Evolutionary conservation across 2,113 vertebrate species (phyloP).

Genomic region (Bombycilla garrulus): DNA sequence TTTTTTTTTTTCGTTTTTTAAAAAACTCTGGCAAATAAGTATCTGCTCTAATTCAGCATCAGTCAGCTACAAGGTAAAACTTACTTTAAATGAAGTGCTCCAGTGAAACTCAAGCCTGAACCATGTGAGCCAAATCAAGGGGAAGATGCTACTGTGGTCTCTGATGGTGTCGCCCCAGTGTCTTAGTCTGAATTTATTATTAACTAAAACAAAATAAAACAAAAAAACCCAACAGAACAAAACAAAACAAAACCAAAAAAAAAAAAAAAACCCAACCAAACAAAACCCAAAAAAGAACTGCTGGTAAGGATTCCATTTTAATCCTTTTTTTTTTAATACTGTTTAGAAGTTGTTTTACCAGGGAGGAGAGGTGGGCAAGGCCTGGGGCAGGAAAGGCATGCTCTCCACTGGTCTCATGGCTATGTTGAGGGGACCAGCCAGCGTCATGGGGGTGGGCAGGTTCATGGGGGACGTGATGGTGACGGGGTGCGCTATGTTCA

Average conservation of each 20-base stretch:
- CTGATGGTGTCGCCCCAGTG: conserved; percentile 71
- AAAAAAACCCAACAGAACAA: conserved; percentile 1
- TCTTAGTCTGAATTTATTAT: conserved; percentile 68
- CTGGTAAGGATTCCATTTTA: conserved; percentile 80
- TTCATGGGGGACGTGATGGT: conserved; percentile 94
- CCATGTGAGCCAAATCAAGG: conserved; percentile 72
- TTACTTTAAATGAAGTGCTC: conserved; percentile 71
- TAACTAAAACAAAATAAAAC: conserved; percentile 43
- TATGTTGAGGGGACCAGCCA: conserved; percentile 94
- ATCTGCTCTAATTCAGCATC: conserved; percentile 70
- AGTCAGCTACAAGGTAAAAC: conserved; percentile 72
- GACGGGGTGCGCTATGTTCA: conserved; percentile 96
- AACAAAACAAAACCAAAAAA: conserved; percentile 37
- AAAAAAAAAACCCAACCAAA: conserved; percentile 51
- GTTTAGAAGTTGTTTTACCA: conserved; percentile 86
- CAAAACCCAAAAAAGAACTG: conserved; percentile 73
- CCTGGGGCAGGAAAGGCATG: conserved; percentile 98
- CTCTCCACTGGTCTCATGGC: conserved; percentile 96
- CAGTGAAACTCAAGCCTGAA: conserved; percentile 76
- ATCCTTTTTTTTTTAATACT: conserved; percentile 77
- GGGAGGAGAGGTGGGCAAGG: conserved; percentile 93
- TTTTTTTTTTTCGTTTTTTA: neutral
- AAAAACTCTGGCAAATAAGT: conserved; percentile 64
- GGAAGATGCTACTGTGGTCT: conserved; percentile 68
- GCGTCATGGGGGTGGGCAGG: conserved; percentile 87